Conservation (phyloP, 2,888 invertebrate genomes). For the Drosophila dives region DNA sequence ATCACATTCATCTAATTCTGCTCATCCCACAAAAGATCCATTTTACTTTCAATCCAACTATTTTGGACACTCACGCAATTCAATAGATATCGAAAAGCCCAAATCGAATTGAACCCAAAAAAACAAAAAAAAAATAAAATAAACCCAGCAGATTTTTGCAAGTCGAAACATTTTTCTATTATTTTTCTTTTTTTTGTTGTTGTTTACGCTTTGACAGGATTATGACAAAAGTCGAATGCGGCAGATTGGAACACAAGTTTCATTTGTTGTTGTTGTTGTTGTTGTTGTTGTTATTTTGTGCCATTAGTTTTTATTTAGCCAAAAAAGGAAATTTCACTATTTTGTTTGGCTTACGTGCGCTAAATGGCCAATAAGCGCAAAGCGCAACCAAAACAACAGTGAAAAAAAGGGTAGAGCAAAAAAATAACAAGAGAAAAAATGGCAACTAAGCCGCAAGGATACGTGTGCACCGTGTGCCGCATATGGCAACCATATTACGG, state of each 20-base stretch:
- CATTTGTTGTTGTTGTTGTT: conserved; percentile 11
- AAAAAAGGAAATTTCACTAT: conserved; percentile 58
- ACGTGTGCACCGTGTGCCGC: conserved; percentile 35
- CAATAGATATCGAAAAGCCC: conserved; percentile 6
- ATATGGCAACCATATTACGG: conserved; percentile 69
- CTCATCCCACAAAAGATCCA: not conserved
- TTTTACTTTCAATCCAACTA: conserved; percentile 1
- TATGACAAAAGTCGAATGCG: conserved; percentile 63
- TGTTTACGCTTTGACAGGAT: conserved; percentile 83
- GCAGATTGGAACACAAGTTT: conserved; percentile 47
- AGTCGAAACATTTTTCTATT: conserved; percentile 17
- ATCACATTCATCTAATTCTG: not conserved
- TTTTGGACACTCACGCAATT: conserved; percentile 31
- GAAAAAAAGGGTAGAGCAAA: not conserved
- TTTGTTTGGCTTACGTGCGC: conserved; percentile 75
- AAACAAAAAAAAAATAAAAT: not conserved
- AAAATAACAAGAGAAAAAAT: conserved; percentile 20
- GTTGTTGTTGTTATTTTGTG: conserved; percentile 33
- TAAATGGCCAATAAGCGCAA: conserved; percentile 79
- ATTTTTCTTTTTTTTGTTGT: conserved; percentile 22
- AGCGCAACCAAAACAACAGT: conserved; percentile 13
- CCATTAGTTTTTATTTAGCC: conserved; percentile 78
- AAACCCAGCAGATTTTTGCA: conserved; percentile 32
- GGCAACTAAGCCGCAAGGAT: conserved; percentile 70
- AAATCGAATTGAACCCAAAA: conserved; percentile 36